Evolutionary conservation across 2,113 vertebrate species (phyloP), one percentile per base, ranked within the genome.

Genomic region (Tupaia chinensis): DNA sequence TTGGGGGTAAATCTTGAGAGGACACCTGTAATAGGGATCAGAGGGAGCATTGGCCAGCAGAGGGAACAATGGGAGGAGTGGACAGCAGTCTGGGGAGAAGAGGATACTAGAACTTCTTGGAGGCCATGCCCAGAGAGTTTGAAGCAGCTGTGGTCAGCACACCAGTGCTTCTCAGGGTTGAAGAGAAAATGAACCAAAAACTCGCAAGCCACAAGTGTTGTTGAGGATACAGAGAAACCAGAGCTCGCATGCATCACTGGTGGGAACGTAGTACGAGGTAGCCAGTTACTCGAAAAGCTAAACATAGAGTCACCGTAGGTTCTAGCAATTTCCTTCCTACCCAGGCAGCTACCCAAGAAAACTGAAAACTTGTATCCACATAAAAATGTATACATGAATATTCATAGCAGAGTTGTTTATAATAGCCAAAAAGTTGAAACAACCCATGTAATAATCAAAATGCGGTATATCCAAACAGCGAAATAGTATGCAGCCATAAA

Each of bases 351-450:
- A 17, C 54, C 78, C 23, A 7, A 9, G 65, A 65, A 80, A 89
- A 13, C 0, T 16, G 10, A 23, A 61, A 23, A 63, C 32, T 1
- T 0, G 6, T 14, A 29, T 25, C 70, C 76, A 13, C 16, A 3
- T 44, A 56, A 29, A 70, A 32, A 11, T 25, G 5, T 15, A 1
- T 11, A 29, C 56, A 2, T 1, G 12, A 12, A 1, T 3, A 60
- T 60, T 34, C 60, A 11, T 13, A 15, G 72, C 65, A 32, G 56
- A 19, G 0, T 15, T 3, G 9, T 58, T 83, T 19, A 1, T 15
- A 16, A 27, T 10, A 56, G 29, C 56, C 60, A 34, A 32, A 25
- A 87, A 7, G 23, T 72, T 7, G 20, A 54, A 54, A 69, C n/a
- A 29, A 10, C 63, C 63, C 17, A 53, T n/a, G 29, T 32, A 22